Evolutionary conservation across 2,113 vertebrate genomes (phyloP), one percentile per base, ranked within the genome.

Genomic region (Deroptyus accipitrinus): DNA sequence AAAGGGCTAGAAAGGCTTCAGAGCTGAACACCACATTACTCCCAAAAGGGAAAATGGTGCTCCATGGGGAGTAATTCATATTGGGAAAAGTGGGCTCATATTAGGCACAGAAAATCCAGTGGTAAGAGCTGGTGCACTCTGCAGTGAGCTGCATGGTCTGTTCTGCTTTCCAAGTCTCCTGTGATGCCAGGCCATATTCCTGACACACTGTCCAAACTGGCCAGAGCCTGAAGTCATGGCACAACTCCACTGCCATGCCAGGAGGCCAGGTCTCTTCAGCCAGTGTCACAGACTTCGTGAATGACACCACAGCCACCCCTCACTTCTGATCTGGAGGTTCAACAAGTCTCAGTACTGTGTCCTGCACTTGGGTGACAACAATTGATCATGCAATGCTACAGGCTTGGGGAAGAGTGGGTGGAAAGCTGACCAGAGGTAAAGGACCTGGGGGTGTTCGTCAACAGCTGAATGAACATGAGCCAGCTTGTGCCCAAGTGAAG

Each of bases 241-340:
- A 30, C 20, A 37, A 23, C 4, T 10, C 20, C 33, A 52, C 8
- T 1, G 0, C 18, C 37, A 31, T 1, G 7, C 20, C 30, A 54
- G 46, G 15, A 51, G 33, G 33, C 15, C n/a, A 31, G 22, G 23
- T 25, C 27, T 73, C 39, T 61, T 41, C 52, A 37, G 18, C 17
- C 44, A 48, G 27, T 4, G 23, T 25, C 59, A 72, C 18, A 3
- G 0, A 12, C 33, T 35, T n/a, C n/a, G 13, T 17, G 31, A 28
- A 42, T 28, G 39, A 35, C 31, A 70, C 48, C 27, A 33, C 1
- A 1, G n/a, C 15, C n/a, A n/a, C 48, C 37, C 39, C 41, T 24
- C 61, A 25, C n/a, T 30, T 83, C 46, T 54, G 25, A 19, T 30
- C 55, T 48, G 54, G n/a, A 69, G 8, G 31, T 66, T 80, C 31